Percentiles rank a stretch among this genome's conserved stretches.
These are phyloP conservation scores for Euzophera pinguis DNA, from an alignment of 2,888 invertebrate species.

Conservation along the genomic window DNA sequence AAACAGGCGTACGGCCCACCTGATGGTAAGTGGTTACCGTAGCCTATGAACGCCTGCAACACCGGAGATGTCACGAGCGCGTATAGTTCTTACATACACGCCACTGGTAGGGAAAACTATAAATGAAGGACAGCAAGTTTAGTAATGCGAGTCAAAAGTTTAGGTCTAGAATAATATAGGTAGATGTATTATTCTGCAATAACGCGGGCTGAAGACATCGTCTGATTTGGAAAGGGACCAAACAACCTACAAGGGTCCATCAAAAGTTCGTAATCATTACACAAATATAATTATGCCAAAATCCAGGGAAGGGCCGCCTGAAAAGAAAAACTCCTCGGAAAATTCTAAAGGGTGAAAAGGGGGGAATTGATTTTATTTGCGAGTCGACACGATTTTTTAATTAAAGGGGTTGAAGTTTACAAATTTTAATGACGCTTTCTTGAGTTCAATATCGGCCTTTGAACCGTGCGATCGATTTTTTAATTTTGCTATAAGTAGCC, in stretches of 20 bases:
- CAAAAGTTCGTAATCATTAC: conserved; percentile 61
- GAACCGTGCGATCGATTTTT: neutral
- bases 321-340: conserved; percentile 53
- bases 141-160: too few species aligned
- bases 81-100: too few species aligned
- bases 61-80: too few species aligned
- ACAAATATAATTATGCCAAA: conserved; percentile 64
- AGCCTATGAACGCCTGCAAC: too few species aligned
- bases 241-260: conserved; percentile 32
- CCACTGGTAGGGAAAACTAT: too few species aligned
- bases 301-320: conserved; percentile 35
- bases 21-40: too few species aligned
- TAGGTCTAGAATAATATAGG: too few species aligned
- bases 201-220: too few species aligned
- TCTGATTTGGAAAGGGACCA: neutral
- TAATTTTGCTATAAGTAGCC: neutral
- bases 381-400: conserved; percentile 76
- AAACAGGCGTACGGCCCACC: too few species aligned
- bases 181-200: too few species aligned
- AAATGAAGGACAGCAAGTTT: too few species aligned
- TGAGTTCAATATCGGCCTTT: conserved; percentile 15
- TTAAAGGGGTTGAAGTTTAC: conserved; percentile 38
- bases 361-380: conserved; percentile 75
- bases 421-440: conserved; percentile 38
- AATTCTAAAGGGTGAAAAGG: conserved; percentile 36